phyloP scores from a whole-genome alignment of 2,797 vertebrate species.

The Rhabdophis nuchalis region DNA sequence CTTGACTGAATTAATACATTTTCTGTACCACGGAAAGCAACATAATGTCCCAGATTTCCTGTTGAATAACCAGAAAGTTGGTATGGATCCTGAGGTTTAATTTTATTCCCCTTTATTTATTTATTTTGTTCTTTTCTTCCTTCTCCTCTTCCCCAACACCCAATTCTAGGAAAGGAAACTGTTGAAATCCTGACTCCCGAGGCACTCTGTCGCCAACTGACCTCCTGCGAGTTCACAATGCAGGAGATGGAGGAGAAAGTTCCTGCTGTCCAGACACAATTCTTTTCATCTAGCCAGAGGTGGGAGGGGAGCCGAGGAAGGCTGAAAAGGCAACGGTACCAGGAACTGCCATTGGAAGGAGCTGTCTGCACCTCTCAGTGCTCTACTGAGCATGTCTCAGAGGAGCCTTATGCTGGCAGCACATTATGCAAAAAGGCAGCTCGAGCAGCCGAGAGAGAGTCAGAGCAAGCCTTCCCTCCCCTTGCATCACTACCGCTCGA shows the following conservation, averaged over 20 bases:
- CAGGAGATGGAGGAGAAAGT: conserved; percentile 77
- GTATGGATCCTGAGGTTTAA: conserved; percentile 3
- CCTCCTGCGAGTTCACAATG: conserved; percentile 59
- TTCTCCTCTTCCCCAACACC: too few species aligned
- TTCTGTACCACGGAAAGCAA: conserved; percentile 1
- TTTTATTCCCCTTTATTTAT: not conserved
- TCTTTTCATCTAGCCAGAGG: conserved; percentile 73
- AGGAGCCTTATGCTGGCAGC: conserved; percentile 72
- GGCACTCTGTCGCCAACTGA: not conserved
- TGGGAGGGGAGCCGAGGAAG: conserved; percentile 27
- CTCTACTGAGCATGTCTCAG: conserved; percentile 76
- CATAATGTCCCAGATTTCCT: conserved; percentile 3
- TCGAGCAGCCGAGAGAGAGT: conserved; percentile 67
- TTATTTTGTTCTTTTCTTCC: not conserved
- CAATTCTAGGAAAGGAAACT: conserved; percentile 20
- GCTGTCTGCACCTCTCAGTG: conserved; percentile 70
- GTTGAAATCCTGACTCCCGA: conserved; percentile 15
- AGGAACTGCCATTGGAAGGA: conserved; percentile 70
- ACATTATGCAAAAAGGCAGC: conserved; percentile 78
- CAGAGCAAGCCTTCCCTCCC: conserved; percentile 68
- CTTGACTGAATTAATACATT: conserved; percentile 11
- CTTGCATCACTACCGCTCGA: conserved; percentile 68
- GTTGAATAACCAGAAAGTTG: not conserved
- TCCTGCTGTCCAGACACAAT: conserved; percentile 73
- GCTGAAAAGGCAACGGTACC: conserved; percentile 60